These are phyloP conservation scores for Psettodes erumei DNA, from an alignment of 2,113 vertebrate genomes.

Conservation along the genomic window DNA sequence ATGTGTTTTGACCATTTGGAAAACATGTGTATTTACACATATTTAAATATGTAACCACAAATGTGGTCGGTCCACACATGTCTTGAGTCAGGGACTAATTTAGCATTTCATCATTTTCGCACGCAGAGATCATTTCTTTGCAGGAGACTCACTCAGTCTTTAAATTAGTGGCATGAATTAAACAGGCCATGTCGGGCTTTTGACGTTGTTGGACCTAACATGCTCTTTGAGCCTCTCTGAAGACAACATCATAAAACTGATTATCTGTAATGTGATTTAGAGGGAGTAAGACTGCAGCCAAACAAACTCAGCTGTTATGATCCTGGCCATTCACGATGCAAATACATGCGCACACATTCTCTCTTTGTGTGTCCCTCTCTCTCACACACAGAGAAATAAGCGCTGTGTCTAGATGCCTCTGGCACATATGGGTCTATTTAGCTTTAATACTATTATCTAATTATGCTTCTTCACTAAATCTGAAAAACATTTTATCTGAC, in stretches of 20 bases:
- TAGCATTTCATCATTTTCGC: background rate
- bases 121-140: background rate
- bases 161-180: conserved; percentile 1
- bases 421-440: conserved; percentile 47
- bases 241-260: conserved; percentile 29
- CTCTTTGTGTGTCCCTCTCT: background rate
- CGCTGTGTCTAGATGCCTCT: conserved; percentile 27
- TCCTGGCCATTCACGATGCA: conserved; percentile 3
- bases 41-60: background rate
- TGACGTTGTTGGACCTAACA: too few relatives aligned
- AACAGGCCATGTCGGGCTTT: conserved; percentile 1
- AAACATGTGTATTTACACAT: background rate
- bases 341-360: conserved; percentile 2
- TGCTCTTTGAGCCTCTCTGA: conserved; percentile 5
- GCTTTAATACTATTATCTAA: conserved; percentile 47
- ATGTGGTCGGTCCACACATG: background rate
- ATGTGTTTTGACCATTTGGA: background rate
- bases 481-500: conserved; percentile 36
- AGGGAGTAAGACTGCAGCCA: conserved; percentile 15
- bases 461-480: conserved; percentile 46
- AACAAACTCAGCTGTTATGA: conserved; percentile 25
- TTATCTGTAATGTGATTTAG: conserved; percentile 53
- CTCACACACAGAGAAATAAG: background rate
- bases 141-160: background rate
- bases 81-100: background rate